phyloP scores from a whole-genome alignment of 2,797 vertebrate genomes.

The Pangasius sanitwongsei region DNA sequence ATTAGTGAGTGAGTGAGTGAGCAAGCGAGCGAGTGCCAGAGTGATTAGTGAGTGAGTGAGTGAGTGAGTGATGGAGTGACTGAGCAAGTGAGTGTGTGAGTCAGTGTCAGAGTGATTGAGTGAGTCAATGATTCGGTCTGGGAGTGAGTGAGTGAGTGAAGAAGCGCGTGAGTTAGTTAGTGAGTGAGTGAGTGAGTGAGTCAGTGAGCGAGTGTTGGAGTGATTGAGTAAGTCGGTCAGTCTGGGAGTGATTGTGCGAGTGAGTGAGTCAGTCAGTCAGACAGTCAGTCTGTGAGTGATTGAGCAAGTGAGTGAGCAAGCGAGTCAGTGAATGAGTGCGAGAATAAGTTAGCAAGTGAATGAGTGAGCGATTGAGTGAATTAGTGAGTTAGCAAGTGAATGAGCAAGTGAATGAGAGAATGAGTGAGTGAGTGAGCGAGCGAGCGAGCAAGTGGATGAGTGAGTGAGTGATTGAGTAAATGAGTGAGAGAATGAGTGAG shows the following conservation, averaged over 20 bases:
- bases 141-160: background rate
- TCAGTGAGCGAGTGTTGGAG: background rate
- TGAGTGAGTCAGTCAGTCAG: too few relatives aligned
- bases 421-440: background rate
- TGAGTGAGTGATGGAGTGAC: background rate
- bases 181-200: background rate
- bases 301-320: background rate
- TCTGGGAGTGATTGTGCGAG: background rate
- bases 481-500: too few relatives aligned
- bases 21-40: background rate
- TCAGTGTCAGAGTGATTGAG: background rate
- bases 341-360: too few relatives aligned
- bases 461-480: too few relatives aligned
- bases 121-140: too few relatives aligned
- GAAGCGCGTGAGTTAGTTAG: background rate
- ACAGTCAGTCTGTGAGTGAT: too few relatives aligned
- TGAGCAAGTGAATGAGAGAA: too few relatives aligned
- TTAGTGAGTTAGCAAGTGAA: too few relatives aligned
- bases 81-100: background rate
- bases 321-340: too few relatives aligned
- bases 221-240: background rate
- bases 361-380: too few relatives aligned
- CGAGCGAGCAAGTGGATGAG: background rate
- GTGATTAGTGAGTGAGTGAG: background rate
- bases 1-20: background rate